Evolutionary conservation across 1,140 invertebrate species (phyloP).

Genomic region (Idris sp.): DNA sequence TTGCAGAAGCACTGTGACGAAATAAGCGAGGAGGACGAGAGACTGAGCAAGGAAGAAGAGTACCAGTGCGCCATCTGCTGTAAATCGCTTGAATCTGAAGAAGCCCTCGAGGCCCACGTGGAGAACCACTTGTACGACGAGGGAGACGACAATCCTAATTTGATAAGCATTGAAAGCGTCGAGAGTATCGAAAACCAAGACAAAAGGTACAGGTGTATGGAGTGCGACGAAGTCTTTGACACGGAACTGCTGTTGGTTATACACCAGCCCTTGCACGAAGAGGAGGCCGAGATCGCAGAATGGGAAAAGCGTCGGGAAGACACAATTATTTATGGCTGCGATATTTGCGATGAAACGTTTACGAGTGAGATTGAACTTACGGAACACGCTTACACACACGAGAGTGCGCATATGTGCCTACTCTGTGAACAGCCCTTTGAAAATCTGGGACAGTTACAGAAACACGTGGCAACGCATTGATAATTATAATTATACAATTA

Average conservation of each 20-base stretch:
- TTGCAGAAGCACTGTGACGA: slow-evolving; percentile 75
- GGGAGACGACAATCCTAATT: slow-evolving; percentile 73
- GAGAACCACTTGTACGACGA: slow-evolving; percentile 73
- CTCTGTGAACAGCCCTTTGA: slow-evolving; percentile 72
- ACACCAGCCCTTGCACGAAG: slow-evolving; percentile 72
- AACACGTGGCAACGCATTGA: slow-evolving; percentile 73
- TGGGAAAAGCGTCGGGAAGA: slow-evolving; percentile 68
- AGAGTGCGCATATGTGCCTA: slow-evolving; percentile 69
- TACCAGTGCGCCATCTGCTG: slow-evolving; percentile 75
- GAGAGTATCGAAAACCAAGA: slow-evolving; percentile 39
- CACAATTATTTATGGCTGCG: slow-evolving; percentile 56
- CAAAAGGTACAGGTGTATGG: slow-evolving; percentile 63
- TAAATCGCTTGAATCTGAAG: slow-evolving; percentile 68
- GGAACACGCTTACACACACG: slow-evolving; percentile 70
- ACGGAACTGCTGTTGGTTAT: slow-evolving; percentile 71
- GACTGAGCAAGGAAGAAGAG: slow-evolving; percentile 64
- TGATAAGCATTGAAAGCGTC: slow-evolving; percentile 65
- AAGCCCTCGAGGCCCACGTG: slow-evolving; percentile 69
- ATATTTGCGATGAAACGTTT: slow-evolving; percentile 70
- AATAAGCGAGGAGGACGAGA: slow-evolving; percentile 69
- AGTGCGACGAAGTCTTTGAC: slow-evolving; percentile 66
- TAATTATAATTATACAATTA: neutral
- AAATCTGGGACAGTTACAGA: slow-evolving; percentile 68
- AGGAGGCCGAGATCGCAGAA: slow-evolving; percentile 70
- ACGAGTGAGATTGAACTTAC: slow-evolving; percentile 64